A percentile compares a stretch with the other conserved stretches of the same genome.
Evolutionary conservation across 1,140 invertebrate species (phyloP).

Genomic region (Megalonaias nervosa): DNA sequence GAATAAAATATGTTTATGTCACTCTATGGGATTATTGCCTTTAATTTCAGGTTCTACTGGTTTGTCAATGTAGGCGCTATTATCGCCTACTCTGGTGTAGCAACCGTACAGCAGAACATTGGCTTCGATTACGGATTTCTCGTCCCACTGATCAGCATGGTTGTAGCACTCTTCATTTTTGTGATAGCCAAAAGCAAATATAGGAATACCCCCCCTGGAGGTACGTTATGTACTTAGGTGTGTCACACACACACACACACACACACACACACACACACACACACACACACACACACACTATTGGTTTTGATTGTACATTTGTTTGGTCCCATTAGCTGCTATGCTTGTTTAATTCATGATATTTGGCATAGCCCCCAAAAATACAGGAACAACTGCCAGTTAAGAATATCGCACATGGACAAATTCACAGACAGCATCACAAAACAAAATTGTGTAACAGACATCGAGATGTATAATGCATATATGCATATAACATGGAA

Average conservation of each 20-base stretch:
- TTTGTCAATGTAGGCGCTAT: conserved; percentile 74
- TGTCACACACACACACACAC: too few species aligned
- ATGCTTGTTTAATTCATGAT: conserved; percentile 65
- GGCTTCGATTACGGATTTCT: conserved; percentile 73
- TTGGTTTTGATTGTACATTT: conserved; percentile 73
- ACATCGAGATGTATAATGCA: conserved; percentile 46
- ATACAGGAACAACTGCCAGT: conserved; percentile 37
- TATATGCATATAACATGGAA: too few species aligned
- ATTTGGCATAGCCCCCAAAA: conserved; percentile 54
- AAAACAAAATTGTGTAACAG: too few species aligned
- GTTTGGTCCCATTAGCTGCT: conserved; percentile 67
- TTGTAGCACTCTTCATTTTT: conserved; percentile 64
- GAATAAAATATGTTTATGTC: too few species aligned
- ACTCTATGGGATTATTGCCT: too few species aligned
- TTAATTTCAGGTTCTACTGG: conserved; percentile 72
- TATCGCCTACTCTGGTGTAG: conserved; percentile 72
- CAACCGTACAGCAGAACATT: conserved; percentile 73
- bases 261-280: too few species aligned
- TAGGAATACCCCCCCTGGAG: conserved; percentile 47
- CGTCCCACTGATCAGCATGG: conserved; percentile 69
- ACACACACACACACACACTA: conserved; percentile 54
- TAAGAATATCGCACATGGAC: too few species aligned
- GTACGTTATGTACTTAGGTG: conserved; percentile 45
- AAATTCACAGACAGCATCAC: too few species aligned
- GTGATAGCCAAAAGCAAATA: conserved; percentile 52